A percentile compares a stretch with the other conserved stretches of the same genome.
Conservation (phyloP, 1,140 invertebrate genomes). For the Solenopsis fugax region DNA sequence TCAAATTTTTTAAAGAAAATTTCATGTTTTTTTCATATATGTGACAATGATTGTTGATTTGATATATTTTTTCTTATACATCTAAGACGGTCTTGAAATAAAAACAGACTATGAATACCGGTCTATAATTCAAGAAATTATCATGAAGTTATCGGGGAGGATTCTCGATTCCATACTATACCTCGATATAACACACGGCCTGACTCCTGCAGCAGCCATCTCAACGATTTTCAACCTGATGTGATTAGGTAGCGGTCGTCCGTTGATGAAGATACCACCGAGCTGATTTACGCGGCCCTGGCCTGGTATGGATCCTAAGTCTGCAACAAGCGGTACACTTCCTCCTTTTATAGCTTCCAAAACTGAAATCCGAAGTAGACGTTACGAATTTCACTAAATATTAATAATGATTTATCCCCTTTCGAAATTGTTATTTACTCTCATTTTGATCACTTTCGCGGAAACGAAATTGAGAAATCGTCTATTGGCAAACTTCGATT, state of each 20-base stretch:
- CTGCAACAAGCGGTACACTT: conserved; percentile 72
- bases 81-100: no score
- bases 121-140: background rate
- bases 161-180: conserved; percentile 52
- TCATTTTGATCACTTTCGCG: background rate
- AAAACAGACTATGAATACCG: no score
- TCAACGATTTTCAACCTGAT: conserved; percentile 94
- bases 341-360: background rate
- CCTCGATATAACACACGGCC: conserved; percentile 93
- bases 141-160: background rate
- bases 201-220: conserved; percentile 92
- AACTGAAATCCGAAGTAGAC: conserved; percentile 19
- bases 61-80: no score
- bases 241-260: conserved; percentile 92
- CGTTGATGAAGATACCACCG: conserved; percentile 95
- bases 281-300: conserved; percentile 94
- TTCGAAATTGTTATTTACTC: background rate
- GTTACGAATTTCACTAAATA: background rate
- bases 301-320: conserved; percentile 87
- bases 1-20: no score
- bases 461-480: conserved; percentile 47
- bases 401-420: background rate
- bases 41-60: no score
- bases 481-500: conserved; percentile 26
- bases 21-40: no score